Conservation (phyloP, 1,140 invertebrate genomes). For the Chelonus insularis region DNA sequence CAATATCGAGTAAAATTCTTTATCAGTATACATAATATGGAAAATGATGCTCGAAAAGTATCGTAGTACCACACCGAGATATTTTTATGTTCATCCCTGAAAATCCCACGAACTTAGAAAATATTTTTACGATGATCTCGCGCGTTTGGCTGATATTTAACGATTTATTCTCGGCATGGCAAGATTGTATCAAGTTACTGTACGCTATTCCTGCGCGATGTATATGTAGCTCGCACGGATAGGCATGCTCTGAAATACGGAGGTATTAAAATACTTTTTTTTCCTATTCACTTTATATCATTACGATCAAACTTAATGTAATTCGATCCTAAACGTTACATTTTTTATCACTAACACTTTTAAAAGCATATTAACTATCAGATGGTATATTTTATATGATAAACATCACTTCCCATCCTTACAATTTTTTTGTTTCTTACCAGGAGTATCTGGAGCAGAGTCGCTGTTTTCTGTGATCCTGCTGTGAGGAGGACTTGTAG, state of each 20-base stretch:
- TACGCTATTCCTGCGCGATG: slow-evolving; percentile 38
- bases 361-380: too few species aligned
- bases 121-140: slow-evolving; percentile 10
- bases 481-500: slow-evolving; percentile 32
- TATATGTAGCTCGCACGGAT: slow-evolving; percentile 38
- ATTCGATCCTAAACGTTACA: too few species aligned
- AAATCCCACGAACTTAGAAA: neutral
- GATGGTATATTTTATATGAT: too few species aligned
- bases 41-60: too few species aligned
- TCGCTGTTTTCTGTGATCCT: slow-evolving; percentile 41
- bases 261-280: slow-evolving; percentile 46
- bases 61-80: too few species aligned
- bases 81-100: too few species aligned
- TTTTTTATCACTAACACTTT: too few species aligned
- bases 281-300: neutral
- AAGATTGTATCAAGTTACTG: slow-evolving; percentile 45
- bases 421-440: slow-evolving; percentile 26
- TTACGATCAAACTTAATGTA: neutral
- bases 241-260: slow-evolving; percentile 40
- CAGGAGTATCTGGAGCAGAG: slow-evolving; percentile 42
- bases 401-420: neutral
- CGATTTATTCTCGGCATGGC: slow-evolving; percentile 40
- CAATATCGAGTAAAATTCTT: too few species aligned
- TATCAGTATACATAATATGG: too few species aligned
- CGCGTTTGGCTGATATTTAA: slow-evolving; percentile 21